phyloP scores from a whole-genome alignment of 2,888 invertebrate species.

The Eurytoma californica region DNA sequence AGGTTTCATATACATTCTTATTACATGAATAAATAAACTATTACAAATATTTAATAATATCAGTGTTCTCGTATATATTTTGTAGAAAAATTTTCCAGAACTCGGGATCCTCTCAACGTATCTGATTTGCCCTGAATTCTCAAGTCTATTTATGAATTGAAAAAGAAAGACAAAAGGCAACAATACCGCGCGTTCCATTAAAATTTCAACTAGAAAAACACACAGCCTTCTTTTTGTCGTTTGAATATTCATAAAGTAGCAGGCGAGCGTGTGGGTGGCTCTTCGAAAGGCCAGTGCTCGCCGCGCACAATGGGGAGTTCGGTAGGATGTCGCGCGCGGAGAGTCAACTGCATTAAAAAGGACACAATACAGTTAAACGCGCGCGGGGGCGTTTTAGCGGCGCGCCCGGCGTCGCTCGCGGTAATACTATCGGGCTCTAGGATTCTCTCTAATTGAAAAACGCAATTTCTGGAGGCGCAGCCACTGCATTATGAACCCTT shows the following conservation, averaged over 20 bases:
- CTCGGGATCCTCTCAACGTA: too few species aligned
- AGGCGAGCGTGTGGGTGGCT: background rate
- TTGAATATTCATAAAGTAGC: constrained; percentile 45
- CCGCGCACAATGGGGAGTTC: background rate
- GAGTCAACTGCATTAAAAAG: constrained; percentile 45
- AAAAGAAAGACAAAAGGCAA: background rate
- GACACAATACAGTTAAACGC: constrained; percentile 34
- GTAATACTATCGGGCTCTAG: constrained; percentile 28
- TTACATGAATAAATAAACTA: too few species aligned
- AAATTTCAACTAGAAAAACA: constrained; percentile 11
- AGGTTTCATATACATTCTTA: too few species aligned
- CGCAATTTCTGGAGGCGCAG: constrained; percentile 36
- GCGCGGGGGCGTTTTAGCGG: constrained; percentile 8
- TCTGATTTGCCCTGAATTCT: too few species aligned
- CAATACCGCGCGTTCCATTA: constrained; percentile 3
- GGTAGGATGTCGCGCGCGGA: background rate
- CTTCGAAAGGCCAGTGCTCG: background rate
- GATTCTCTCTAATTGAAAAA: constrained; percentile 49
- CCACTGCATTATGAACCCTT: background rate
- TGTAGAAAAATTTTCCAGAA: too few species aligned
- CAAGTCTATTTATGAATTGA: background rate
- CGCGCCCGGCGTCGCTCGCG: background rate
- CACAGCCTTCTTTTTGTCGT: background rate
- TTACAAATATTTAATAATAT: too few species aligned
- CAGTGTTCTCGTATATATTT: too few species aligned